A percentile compares a stretch with the other conserved stretches of the same genome.
Evolutionary conservation across 2,797 vertebrate species (phyloP).

Genomic region (Myripristis murdjan): DNA sequence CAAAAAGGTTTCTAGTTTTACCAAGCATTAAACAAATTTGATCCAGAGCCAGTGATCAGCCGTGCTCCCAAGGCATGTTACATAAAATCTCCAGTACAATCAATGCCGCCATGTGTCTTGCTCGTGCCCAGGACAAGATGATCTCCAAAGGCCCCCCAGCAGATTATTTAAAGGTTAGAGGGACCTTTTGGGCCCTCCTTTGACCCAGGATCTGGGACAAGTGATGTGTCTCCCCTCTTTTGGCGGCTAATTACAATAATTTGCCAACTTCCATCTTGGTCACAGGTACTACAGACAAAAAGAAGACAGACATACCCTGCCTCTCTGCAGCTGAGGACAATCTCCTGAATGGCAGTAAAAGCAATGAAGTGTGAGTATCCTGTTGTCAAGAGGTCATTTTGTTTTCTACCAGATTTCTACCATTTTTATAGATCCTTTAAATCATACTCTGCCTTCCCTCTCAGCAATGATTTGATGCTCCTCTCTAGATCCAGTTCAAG

Average conservation of each 20-base stretch:
- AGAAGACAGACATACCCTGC: slow-evolving; percentile 64
- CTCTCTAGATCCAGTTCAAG: no score
- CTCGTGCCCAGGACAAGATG: no score
- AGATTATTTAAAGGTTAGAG: no score
- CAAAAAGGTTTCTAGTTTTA: background rate
- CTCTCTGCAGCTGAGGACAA: slow-evolving; percentile 64
- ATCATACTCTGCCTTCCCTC: background rate
- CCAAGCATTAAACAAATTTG: background rate
- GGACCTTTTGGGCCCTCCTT: no score
- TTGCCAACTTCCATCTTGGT: slow-evolving; percentile 16
- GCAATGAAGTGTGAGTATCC: slow-evolving; percentile 80
- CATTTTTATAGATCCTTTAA: background rate
- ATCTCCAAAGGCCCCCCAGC: no score
- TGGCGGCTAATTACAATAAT: background rate
- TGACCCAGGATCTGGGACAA: no score
- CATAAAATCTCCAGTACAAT: background rate
- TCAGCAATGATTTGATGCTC: background rate
- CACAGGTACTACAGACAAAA: slow-evolving; percentile 74
- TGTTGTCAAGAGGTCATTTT: background rate
- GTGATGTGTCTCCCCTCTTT: no score
- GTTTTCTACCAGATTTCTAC: background rate
- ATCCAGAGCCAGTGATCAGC: no score
- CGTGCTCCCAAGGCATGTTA: background rate
- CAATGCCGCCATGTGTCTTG: background rate
- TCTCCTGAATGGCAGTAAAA: slow-evolving; percentile 74